Conservation (phyloP, 2,113 vertebrate genomes). For the Rhipidura dahli region DNA sequence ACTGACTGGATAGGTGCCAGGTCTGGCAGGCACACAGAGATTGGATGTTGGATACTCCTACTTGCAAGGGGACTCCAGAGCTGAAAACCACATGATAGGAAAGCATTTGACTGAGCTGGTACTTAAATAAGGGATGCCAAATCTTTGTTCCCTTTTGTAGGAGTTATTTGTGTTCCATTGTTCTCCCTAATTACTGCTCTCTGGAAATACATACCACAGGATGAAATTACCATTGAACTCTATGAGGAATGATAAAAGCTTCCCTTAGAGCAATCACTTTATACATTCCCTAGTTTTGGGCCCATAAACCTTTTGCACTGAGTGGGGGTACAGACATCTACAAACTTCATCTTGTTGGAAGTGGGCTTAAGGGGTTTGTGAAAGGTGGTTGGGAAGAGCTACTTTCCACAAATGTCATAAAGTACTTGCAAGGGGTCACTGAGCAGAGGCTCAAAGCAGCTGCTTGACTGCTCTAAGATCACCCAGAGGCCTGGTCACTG, state of each 20-base stretch:
- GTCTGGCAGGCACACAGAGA: background rate
- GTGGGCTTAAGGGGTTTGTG: background rate
- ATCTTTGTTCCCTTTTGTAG: background rate
- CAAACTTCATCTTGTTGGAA: background rate
- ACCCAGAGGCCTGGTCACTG: background rate
- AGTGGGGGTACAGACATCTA: background rate
- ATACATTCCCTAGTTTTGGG: background rate
- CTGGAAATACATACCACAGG: background rate
- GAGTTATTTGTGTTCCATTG: background rate
- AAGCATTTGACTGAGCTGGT: background rate
- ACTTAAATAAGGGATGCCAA: background rate
- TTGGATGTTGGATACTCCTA: background rate
- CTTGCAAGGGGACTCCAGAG: background rate
- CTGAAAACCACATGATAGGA: background rate
- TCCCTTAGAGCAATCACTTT: background rate
- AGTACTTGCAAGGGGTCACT: background rate
- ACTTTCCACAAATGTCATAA: background rate
- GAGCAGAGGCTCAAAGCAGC: background rate
- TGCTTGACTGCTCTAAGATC: background rate
- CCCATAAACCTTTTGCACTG: background rate
- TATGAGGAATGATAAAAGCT: background rate
- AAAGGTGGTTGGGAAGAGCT: background rate
- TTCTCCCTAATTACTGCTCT: slow-evolving; percentile 34
- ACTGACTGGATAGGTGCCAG: background rate
- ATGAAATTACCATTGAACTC: background rate